phyloP scores from a whole-genome alignment of 37 sponge, comb jelly and placozoan species.

The Oscarella lobularis region DNA sequence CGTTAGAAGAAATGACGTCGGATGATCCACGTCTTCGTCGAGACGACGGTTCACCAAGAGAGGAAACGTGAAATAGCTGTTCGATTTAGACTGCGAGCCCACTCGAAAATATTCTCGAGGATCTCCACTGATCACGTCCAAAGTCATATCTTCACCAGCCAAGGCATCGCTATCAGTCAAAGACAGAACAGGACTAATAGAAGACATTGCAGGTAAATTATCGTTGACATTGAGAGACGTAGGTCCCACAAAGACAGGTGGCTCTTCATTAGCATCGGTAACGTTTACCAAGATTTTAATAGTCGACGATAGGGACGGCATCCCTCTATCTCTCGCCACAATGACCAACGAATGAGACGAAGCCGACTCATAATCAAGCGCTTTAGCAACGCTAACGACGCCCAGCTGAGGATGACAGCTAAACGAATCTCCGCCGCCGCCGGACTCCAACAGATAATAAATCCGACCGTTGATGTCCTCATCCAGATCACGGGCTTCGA shows the following conservation, averaged over 20 bases:
- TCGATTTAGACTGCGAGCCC: not conserved
- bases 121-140: not conserved
- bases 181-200: not conserved
- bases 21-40: not conserved
- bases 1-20: not conserved
- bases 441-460: not conserved
- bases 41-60: not conserved
- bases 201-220: too few species aligned
- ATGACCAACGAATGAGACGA: not conserved
- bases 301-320: not conserved
- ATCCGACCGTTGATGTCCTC: not conserved
- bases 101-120: not conserved
- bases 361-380: not conserved
- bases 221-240: not conserved
- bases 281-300: not conserved
- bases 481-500: not conserved
- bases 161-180: not conserved
- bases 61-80: not conserved
- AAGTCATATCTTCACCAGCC: not conserved
- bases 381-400: not conserved
- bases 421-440: not conserved
- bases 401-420: not conserved
- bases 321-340: not conserved
- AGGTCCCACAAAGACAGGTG: not conserved
- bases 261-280: not conserved